Evolutionary conservation across 2,888 invertebrate species (phyloP), one percentile per base, ranked within the genome.

Genomic region (Agrilus cyanescens): DNA sequence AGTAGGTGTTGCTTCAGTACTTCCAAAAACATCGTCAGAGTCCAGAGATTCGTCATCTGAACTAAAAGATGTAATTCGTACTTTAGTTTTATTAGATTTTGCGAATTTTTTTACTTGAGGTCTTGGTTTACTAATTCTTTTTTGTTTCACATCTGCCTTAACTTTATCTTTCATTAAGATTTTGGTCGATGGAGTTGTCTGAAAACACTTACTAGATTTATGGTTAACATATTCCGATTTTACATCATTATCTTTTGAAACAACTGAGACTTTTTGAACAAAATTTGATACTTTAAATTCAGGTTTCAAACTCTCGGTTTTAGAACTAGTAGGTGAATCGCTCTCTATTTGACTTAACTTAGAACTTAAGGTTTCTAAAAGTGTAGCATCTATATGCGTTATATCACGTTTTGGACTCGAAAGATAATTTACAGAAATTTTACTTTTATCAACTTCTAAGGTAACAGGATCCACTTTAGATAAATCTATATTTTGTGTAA

Each of bases 41-140:
- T 83, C 82, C 12, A 83, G 69, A 48, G 82, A 82, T 66, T 83
- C 82, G 54, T 83, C 82, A 51, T 83, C 82, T 0, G 82, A 82
- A 40, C 82, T 82, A 54, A 83, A 83, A 1, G 82, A 82, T 3
- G 82, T 83, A 29, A 83, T 83, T 46, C 82, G 68, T 37, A 80
- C 82, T 66, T 83, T 83, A 38, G 71, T 72, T 54, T 75, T 82
- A 47, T 67, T 75, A 12, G 71, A 70, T 62, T 78, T 78, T 4
- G 74, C 72, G 52, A 75, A 75, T 38, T 73, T 69, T 54, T 74
- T 74, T 59, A 78, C 73, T 48, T 78, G 76, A 2, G 40, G 36
- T 38, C 80, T 68, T 3, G 74, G 72, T 59, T 82, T 82, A 13
- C 69, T 70, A 3, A 72, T 67, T 37, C 80, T 69, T 60, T 82